These are phyloP conservation scores for Hippocampus mohnikei DNA, from an alignment of 2,113 vertebrate genomes.

Conservation along the genomic window DNA sequence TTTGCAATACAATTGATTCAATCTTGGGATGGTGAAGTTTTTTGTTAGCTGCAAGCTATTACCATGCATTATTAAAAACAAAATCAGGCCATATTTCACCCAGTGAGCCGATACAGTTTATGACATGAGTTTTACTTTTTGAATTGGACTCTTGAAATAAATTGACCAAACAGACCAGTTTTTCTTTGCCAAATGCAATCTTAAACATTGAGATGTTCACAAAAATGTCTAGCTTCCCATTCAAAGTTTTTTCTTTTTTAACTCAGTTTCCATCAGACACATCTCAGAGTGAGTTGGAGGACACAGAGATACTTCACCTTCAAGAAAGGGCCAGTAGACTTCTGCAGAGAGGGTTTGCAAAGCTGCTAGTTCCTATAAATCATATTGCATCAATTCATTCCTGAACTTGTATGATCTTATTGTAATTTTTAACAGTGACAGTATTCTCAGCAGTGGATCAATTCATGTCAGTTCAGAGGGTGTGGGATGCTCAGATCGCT, in stretches of 20 bases:
- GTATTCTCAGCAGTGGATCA: slow-evolving; percentile 60
- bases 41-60: neutral
- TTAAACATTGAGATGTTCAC: neutral
- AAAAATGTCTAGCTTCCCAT: neutral
- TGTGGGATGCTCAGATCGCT: slow-evolving; percentile 61
- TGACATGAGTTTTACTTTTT: too few relatives aligned
- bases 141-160: neutral
- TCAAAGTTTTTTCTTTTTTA: neutral
- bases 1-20: neutral
- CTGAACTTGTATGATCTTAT: neutral
- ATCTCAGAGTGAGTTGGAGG: slow-evolving; percentile 62
- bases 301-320: slow-evolving; percentile 74
- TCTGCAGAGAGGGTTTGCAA: slow-evolving; percentile 74
- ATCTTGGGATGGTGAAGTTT: neutral
- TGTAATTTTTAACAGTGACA: slow-evolving; percentile 58
- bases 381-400: neutral
- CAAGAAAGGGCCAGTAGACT: slow-evolving; percentile 77
- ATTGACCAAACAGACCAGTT: neutral
- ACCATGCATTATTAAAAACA: neutral
- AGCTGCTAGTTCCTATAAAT: neutral
- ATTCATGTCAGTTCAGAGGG: slow-evolving; percentile 71
- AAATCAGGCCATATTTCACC: neutral
- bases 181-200: neutral
- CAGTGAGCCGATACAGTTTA: neutral
- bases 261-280: slow-evolving; percentile 63